Percentiles rank a stretch among this genome's conserved stretches.
Conservation (phyloP, 2,113 vertebrate species). For the Podilymbus podiceps region DNA sequence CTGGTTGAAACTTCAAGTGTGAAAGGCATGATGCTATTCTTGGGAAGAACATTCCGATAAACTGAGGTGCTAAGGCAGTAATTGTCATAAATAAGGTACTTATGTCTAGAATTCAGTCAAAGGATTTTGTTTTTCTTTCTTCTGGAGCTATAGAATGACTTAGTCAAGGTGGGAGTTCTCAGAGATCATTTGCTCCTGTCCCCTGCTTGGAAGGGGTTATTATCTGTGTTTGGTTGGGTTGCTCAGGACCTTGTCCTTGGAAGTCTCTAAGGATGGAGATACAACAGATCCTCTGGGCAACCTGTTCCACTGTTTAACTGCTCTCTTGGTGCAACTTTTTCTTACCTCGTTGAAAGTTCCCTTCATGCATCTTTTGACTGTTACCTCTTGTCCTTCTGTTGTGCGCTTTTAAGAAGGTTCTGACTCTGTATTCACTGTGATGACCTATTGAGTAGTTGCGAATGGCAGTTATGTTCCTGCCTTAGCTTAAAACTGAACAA, state of each 20-base stretch:
- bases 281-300: not conserved
- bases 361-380: not conserved
- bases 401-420: not conserved
- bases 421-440: not conserved
- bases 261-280: not conserved
- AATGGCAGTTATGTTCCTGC: not conserved
- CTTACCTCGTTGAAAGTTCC: not conserved
- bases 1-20: slow-evolving; percentile 1
- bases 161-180: not conserved
- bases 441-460: not conserved
- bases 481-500: not conserved
- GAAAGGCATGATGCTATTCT: not conserved
- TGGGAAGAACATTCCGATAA: not conserved
- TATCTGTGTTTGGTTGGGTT: not conserved
- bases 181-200: not conserved
- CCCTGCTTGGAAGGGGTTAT: not conserved
- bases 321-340: not conserved
- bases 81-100: not conserved
- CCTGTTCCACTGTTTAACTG: not conserved
- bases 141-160: not conserved
- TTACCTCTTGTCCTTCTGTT: not conserved
- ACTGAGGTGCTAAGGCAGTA: not conserved
- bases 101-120: not conserved
- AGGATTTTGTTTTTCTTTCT: not conserved
- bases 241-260: not conserved